phyloP scores from a whole-genome alignment of 2,888 invertebrate species.

The Nomada lathburiana region DNA sequence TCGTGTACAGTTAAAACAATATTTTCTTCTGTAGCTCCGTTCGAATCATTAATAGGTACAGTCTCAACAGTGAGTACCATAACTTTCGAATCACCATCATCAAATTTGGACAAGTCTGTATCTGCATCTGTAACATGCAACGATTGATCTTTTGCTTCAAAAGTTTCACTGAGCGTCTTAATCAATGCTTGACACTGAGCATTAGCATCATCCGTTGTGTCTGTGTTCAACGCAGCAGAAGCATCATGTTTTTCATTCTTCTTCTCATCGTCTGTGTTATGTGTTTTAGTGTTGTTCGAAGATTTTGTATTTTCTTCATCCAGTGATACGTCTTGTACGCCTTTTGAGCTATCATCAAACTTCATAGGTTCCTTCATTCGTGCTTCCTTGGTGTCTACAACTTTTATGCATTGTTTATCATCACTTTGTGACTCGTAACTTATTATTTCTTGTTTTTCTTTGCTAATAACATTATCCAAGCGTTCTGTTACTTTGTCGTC shows the following conservation, averaged over 20 bases:
- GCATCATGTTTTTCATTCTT: constrained; percentile 11
- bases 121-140: constrained; percentile 47
- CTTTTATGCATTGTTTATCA: constrained; percentile 2
- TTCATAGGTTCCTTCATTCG: background rate
- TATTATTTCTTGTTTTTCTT: background rate
- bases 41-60: constrained; percentile 28
- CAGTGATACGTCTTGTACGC: background rate
- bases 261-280: constrained; percentile 1
- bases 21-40: constrained; percentile 39
- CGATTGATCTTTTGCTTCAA: constrained; percentile 42
- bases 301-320: constrained; percentile 25
- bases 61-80: constrained; percentile 64
- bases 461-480: background rate
- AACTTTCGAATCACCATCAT: constrained; percentile 56
- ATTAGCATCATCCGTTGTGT: constrained; percentile 20
- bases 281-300: background rate
- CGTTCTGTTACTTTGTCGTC: constrained; percentile 3
- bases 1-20: constrained; percentile 47
- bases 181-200: constrained; percentile 44
- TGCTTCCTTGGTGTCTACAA: background rate
- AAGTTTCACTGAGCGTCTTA: constrained; percentile 41
- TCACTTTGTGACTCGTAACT: background rate
- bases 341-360: constrained; percentile 14
- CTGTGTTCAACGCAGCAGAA: constrained; percentile 38
- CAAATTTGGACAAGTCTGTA: constrained; percentile 58